phyloP scores from a whole-genome alignment of 2,888 invertebrate genomes.

The Melieria picta region DNA sequence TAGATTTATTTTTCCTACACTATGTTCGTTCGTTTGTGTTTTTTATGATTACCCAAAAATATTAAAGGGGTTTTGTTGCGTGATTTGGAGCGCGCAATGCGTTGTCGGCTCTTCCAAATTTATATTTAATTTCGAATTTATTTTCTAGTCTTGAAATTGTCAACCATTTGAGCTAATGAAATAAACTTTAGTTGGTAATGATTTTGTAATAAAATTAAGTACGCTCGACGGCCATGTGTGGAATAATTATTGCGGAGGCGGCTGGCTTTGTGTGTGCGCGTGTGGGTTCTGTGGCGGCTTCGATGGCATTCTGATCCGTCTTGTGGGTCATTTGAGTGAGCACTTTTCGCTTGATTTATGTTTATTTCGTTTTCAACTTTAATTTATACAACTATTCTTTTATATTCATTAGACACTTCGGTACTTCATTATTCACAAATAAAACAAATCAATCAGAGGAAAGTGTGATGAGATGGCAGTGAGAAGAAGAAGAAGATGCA shows the following conservation, averaged over 20 bases:
- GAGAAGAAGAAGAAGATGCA: too few species aligned
- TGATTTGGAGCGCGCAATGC: background rate
- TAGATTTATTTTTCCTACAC: background rate
- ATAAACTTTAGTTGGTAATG: conserved; percentile 22
- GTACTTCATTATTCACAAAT: too few species aligned
- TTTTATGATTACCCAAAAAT: conserved; percentile 3
- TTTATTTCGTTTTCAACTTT: conserved; percentile 8
- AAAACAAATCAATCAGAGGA: too few species aligned
- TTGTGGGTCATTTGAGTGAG: too few species aligned
- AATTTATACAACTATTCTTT: too few species aligned
- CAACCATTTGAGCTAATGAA: conserved; percentile 17
- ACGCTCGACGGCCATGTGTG: conserved; percentile 2
- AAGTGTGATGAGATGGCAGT: too few species aligned
- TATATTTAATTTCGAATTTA: conserved; percentile 6
- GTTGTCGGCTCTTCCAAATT: conserved; percentile 10
- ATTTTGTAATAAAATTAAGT: conserved; percentile 29
- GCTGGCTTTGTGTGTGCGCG: background rate
- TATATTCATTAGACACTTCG: too few species aligned
- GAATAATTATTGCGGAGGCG: conserved; percentile 1
- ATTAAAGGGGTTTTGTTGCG: conserved; percentile 19
- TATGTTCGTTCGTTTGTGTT: background rate
- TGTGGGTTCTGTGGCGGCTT: background rate
- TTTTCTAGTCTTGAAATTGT: conserved; percentile 1
- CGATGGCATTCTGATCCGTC: background rate
- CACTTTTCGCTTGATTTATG: conserved; percentile 22